phyloP scores from a whole-genome alignment of 1,140 invertebrate species.

The Papilio polyxenes region DNA sequence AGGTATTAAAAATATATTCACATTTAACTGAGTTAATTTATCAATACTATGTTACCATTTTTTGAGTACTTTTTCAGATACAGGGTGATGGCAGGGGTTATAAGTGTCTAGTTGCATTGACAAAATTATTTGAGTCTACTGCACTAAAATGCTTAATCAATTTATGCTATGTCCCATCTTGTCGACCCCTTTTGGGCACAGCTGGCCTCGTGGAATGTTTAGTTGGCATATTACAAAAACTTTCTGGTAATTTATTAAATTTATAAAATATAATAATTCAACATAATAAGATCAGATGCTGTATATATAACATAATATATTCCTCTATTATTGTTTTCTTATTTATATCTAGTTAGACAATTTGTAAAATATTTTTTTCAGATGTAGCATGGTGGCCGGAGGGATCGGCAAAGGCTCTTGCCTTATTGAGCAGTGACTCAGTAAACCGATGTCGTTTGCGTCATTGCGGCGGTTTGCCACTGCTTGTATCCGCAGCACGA shows the following conservation, averaged over 20 bases:
- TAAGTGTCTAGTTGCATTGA: conserved; percentile 72
- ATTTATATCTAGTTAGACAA: too few species aligned
- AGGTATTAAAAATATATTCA: conserved; percentile 57
- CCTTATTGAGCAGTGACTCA: conserved; percentile 71
- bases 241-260: conserved; percentile 58
- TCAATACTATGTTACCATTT: conserved; percentile 33
- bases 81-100: conserved; percentile 77
- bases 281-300: neutral
- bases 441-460: conserved; percentile 73
- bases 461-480: conserved; percentile 67
- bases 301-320: neutral
- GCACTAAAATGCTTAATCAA: conserved; percentile 77
- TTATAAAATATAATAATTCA: neutral
- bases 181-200: conserved; percentile 66
- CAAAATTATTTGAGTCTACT: conserved; percentile 66
- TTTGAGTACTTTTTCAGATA: conserved; percentile 62
- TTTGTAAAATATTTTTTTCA: conserved; percentile 41
- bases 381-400: conserved; percentile 69
- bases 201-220: conserved; percentile 75
- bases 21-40: neutral
- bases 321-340: too few species aligned
- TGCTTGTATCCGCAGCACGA: conserved; percentile 65
- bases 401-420: conserved; percentile 64
- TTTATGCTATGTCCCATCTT: conserved; percentile 70
- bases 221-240: conserved; percentile 68